phyloP scores from a whole-genome alignment of 1,140 invertebrate species.

The Drosophila gunungcola region DNA sequence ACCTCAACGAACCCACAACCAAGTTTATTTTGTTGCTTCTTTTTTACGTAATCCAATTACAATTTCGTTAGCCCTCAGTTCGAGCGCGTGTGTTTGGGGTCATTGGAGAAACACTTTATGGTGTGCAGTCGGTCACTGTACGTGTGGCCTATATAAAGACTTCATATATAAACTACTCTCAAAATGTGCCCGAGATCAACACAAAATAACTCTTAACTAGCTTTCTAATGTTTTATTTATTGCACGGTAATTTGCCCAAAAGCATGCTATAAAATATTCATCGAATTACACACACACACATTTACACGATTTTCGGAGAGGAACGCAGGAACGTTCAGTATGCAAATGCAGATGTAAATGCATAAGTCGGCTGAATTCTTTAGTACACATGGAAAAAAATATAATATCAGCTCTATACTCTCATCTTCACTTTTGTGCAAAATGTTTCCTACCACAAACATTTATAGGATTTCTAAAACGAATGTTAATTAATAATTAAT shows the following conservation, averaged over 20 bases:
- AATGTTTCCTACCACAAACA: no score
- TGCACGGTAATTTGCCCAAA: slow-evolving; percentile 68
- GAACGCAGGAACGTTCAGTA: slow-evolving; percentile 25
- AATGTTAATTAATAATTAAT: no score
- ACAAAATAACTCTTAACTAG: slow-evolving; percentile 14
- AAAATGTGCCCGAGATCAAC: slow-evolving; percentile 41
- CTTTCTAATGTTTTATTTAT: slow-evolving; percentile 69
- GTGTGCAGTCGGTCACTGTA: slow-evolving; percentile 21
- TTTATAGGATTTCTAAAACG: no score
- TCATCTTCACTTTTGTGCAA: not conserved
- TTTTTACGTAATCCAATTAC: slow-evolving; percentile 74
- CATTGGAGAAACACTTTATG: slow-evolving; percentile 6
- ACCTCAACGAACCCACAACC: slow-evolving; percentile 5
- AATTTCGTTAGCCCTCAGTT: slow-evolving; percentile 23
- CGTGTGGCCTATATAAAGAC: slow-evolving; percentile 21
- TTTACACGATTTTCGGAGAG: not conserved
- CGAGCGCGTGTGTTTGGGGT: not conserved
- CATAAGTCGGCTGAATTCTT: slow-evolving; percentile 20
- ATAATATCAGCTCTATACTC: not conserved
- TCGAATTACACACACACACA: slow-evolving; percentile 12
- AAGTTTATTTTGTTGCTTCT: slow-evolving; percentile 22
- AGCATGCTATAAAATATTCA: slow-evolving; percentile 77
- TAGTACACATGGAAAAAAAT: not conserved
- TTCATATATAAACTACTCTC: slow-evolving; percentile 18
- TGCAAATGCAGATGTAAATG: slow-evolving; percentile 56